Evolutionary conservation across 2,888 invertebrate genomes (phyloP).

Genomic region (Himalopsyche tibetana): DNA sequence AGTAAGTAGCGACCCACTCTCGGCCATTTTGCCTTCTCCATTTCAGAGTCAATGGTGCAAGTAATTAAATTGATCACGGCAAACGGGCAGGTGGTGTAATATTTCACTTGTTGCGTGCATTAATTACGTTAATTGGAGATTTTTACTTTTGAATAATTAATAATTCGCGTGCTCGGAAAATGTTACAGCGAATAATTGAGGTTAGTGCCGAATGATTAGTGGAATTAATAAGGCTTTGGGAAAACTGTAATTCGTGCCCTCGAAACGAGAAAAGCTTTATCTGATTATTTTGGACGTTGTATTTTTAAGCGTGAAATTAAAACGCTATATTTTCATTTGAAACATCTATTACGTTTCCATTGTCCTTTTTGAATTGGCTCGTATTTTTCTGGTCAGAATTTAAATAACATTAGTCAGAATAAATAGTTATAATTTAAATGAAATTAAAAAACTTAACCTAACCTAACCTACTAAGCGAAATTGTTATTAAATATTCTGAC

Average conservation of each 20-base stretch:
- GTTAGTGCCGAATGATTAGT: slow-evolving; percentile 44
- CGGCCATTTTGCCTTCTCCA: slow-evolving; percentile 63
- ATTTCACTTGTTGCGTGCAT: slow-evolving; percentile 65
- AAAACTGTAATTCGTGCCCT: slow-evolving; percentile 39
- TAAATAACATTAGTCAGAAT: no score
- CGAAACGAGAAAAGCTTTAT: slow-evolving; percentile 5
- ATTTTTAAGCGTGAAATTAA: neutral
- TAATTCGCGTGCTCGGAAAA: slow-evolving; percentile 62
- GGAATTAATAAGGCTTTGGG: slow-evolving; percentile 39
- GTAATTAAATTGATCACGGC: slow-evolving; percentile 59
- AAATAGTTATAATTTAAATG: no score
- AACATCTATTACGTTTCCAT: neutral
- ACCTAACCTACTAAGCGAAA: no score
- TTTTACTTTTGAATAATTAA: slow-evolving; percentile 65
- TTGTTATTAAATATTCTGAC: no score
- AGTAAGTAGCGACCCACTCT: slow-evolving; percentile 50
- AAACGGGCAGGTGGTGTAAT: slow-evolving; percentile 54
- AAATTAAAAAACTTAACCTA: no score
- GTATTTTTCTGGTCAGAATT: no score
- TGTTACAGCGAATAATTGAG: slow-evolving; percentile 62
- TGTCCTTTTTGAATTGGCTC: neutral
- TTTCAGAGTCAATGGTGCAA: slow-evolving; percentile 64
- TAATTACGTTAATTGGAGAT: slow-evolving; percentile 65
- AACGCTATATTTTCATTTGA: slow-evolving; percentile 2
- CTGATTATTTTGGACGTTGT: slow-evolving; percentile 3